Percentiles rank a stretch among this genome's conserved stretches.
Evolutionary conservation across 2,888 invertebrate species (phyloP).

Genomic region (Stomorhina lunata): DNA sequence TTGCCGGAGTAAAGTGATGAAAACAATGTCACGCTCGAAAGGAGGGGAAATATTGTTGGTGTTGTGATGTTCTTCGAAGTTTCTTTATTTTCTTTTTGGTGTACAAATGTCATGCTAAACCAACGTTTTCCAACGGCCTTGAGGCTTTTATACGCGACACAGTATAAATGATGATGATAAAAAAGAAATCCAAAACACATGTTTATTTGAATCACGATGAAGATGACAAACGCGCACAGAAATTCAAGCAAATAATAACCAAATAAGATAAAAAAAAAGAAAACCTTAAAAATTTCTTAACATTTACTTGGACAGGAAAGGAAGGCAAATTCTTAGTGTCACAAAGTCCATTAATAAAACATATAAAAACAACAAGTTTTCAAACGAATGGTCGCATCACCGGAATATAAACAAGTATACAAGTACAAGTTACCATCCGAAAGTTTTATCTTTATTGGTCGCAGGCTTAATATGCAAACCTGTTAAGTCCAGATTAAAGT

Average conservation of each 20-base stretch:
- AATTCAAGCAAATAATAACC: conserved; percentile 4
- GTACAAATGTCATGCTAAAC: neutral
- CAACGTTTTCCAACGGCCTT: conserved; percentile 25
- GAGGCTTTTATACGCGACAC: conserved; percentile 25
- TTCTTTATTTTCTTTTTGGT: neutral
- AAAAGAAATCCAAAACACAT: conserved; percentile 8
- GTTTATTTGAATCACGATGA: conserved; percentile 30
- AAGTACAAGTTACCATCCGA: too few species aligned
- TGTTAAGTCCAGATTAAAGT: too few species aligned
- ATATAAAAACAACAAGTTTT: too few species aligned
- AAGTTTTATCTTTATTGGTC: too few species aligned
- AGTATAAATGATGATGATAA: conserved; percentile 17
- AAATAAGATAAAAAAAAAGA: neutral
- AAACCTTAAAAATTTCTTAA: conserved; percentile 2
- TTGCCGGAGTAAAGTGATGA: conserved; percentile 6
- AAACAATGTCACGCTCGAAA: conserved; percentile 25
- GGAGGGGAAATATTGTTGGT: neutral
- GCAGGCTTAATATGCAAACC: too few species aligned
- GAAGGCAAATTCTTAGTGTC: neutral
- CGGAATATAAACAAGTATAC: too few species aligned
- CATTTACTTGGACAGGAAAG: neutral
- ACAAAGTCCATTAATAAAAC: conserved; percentile 15
- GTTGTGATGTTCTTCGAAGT: neutral
- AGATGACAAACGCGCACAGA: neutral
- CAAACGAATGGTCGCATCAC: too few species aligned